Evolutionary conservation across 2,888 invertebrate genomes (phyloP), one percentile per base, ranked within the genome.

Genomic region (Chloromyia formosa): DNA sequence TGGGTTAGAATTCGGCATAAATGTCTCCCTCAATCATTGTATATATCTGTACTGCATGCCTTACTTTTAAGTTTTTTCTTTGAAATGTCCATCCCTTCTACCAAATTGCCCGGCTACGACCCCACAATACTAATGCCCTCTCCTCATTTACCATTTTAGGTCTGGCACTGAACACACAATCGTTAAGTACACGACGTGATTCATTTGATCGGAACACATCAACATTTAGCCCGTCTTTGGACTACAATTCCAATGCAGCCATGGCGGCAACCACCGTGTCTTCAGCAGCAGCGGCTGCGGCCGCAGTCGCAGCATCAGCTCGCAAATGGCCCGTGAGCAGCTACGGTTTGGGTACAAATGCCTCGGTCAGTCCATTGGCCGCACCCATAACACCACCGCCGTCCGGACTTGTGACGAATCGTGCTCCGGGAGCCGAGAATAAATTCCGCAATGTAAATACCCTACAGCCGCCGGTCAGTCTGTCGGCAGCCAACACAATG

Each of bases 371-470:
- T 75, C 88, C 88, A 20, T 82, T 89, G 75, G 88, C 88, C 35
- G 87, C 88, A 75, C 88, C 89, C 12, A 85, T 88, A 16, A 92
- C 93, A 73, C 92, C 93, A 27, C 90, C 91, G 58, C 88, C 90
- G 77, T 85, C 90, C 75, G 90, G 90, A 78, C 85, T 92, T 60
- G 91, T 93, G 79, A 87, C 87, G 75, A 88, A 88, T 76, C 84
- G 89, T 75, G 97, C 97, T 77, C 97, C 97, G 53, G 96, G 96
- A 78, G 96, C 97, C 1, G 97, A 97, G 87, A 93, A 93, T 53
- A 94, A 94, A 83, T 93, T 90, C 82, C 88, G 93, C 79, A 93
- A 86, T 90, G 89, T 86, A 83, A 93, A 82, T 20, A 82, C 82
- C 27, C 76, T 82, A 75, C 80, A 82, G 69, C 76, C 78, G 7